phyloP scores from a whole-genome alignment of 2,797 vertebrate genomes.

The Argya squamiceps region DNA sequence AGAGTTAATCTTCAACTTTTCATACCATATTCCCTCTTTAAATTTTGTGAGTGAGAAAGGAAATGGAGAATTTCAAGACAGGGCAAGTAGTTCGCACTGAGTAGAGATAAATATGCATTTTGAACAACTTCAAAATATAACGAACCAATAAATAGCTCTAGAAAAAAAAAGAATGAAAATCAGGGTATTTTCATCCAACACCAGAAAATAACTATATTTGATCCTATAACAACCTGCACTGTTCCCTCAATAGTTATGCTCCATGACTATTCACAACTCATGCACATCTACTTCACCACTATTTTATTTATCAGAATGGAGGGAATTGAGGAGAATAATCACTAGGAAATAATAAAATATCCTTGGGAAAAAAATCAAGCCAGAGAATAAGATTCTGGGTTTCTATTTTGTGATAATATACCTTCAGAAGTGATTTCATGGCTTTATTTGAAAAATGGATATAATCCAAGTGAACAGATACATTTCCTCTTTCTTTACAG shows the following conservation, averaged over 20 bases:
- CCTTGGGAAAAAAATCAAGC: background rate
- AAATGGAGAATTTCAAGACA: background rate
- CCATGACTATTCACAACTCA: background rate
- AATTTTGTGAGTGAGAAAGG: background rate
- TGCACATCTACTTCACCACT: background rate
- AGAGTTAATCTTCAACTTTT: background rate
- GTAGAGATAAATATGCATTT: background rate
- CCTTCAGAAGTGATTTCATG: background rate
- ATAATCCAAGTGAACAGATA: background rate
- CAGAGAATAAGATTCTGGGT: background rate
- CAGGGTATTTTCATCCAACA: background rate
- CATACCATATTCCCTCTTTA: background rate
- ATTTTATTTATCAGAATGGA: background rate
- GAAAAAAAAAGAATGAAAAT: background rate
- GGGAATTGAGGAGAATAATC: background rate
- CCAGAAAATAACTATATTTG: background rate
- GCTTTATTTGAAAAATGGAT: background rate
- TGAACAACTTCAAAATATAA: background rate
- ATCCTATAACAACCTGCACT: background rate
- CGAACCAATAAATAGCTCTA: background rate
- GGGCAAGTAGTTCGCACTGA: background rate
- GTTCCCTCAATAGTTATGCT: background rate
- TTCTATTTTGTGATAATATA: background rate
- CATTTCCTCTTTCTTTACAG: background rate
- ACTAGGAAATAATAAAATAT: background rate